phyloP scores from a whole-genome alignment of 2,113 vertebrate species.

The Hyperoodon ampullatus region DNA sequence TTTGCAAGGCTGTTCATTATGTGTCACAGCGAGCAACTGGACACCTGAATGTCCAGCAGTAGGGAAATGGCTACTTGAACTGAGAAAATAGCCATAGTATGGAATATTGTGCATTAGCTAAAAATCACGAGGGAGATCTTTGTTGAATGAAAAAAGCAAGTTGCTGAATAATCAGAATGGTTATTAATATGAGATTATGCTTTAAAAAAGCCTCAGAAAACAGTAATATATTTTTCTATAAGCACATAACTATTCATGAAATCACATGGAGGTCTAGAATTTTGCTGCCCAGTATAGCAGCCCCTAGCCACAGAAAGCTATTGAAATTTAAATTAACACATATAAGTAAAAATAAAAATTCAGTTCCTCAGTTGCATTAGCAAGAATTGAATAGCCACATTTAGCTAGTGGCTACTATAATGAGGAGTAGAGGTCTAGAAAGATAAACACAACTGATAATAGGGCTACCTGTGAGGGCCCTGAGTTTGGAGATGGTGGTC shows the following conservation, averaged over 20 bases:
- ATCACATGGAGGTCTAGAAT: background rate
- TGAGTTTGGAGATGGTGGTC: background rate
- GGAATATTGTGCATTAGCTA: background rate
- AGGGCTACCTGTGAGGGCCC: background rate
- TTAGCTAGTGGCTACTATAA: background rate
- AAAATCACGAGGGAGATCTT: background rate
- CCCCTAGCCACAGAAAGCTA: background rate
- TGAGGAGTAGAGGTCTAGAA: background rate
- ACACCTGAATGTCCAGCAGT: background rate
- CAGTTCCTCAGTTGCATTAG: background rate
- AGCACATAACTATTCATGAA: background rate
- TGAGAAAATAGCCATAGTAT: background rate
- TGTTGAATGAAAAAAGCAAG: background rate
- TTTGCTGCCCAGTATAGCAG: background rate
- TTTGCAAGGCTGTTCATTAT: background rate
- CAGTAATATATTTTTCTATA: background rate
- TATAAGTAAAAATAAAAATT: background rate
- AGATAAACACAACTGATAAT: background rate
- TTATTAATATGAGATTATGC: background rate
- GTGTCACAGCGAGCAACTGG: background rate
- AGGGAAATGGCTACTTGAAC: background rate
- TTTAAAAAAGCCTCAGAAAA: constrained; percentile 1
- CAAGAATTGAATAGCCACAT: background rate
- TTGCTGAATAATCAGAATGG: background rate
- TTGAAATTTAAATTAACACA: background rate